Percentiles rank a stretch among this genome's conserved stretches.
These are phyloP conservation scores for Prionace glauca DNA, from an alignment of 2,797 vertebrate species.

Conservation along the genomic window DNA sequence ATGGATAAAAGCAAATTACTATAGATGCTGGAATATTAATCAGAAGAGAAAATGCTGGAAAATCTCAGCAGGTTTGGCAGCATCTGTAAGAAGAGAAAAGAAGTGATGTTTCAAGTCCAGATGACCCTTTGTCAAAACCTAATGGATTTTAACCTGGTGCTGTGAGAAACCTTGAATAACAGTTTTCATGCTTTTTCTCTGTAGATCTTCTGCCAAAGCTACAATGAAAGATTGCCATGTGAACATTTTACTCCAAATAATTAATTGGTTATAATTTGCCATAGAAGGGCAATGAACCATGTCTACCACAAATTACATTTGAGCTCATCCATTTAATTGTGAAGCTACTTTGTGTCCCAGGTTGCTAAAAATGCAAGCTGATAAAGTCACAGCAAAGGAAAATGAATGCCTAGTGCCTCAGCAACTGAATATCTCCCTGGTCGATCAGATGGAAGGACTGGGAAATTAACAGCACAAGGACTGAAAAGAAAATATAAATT, in stretches of 20 bases:
- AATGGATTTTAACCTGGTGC: too few species aligned
- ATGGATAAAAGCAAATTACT: too few species aligned
- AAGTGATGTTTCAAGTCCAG: too few species aligned
- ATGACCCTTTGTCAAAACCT: too few species aligned
- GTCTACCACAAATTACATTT: background rate
- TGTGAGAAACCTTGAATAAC: background rate
- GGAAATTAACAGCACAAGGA: background rate
- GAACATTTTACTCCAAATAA: background rate
- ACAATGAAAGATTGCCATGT: background rate
- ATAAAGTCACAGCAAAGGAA: background rate
- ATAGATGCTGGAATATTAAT: too few species aligned
- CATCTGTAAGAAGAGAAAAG: too few species aligned
- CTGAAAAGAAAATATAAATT: background rate
- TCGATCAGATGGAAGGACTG: background rate
- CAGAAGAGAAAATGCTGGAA: too few species aligned
- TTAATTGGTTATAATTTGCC: background rate
- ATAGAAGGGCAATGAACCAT: background rate
- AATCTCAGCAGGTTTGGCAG: too few species aligned
- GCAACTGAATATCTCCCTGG: background rate
- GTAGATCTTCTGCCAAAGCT: background rate
- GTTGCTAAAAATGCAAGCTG: background rate
- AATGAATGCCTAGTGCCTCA: background rate
- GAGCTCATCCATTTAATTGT: background rate
- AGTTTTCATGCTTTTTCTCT: background rate
- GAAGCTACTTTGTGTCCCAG: background rate